Evolutionary conservation across 2,113 vertebrate genomes (phyloP), one percentile per base, ranked within the genome.

Genomic region (Oncorhynchus masou): DNA sequence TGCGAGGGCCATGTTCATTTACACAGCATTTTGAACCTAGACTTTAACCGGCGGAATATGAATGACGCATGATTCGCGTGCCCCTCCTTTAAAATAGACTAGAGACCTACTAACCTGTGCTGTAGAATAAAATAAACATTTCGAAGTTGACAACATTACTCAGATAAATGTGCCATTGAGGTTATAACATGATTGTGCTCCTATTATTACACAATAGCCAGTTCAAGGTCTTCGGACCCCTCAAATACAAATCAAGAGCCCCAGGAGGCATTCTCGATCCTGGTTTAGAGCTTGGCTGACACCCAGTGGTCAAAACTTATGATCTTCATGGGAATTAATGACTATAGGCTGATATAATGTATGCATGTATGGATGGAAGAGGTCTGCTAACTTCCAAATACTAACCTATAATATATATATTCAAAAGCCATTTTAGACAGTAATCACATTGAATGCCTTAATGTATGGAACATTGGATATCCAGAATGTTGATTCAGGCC

Each of bases 231-330:
- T 84, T 39, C 75, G 72, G 65, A 72, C 76, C 80, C 11, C n/a
- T 70, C n/a, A 48, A 45, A 7, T 12, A 70, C 20, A 7, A 15
- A 31, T 12, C 34, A 20, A 78, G 87, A 83, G 84, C 81, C 82
- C 64, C 59, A 11, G 5, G 59, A 7, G 71, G 68, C 84, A 74
- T 20, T 51, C 77, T 78, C 73, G 73, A 49, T 69, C 74, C 75
- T 76, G 76, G 79, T 89, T 74, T 87, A 89, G 85, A 86, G 88
- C 87, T 88, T 86, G 83, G 88, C 88, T 90, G 90, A 91, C 90
- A 91, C 91, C 91, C 88, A 92, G 90, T 91, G 91, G 91, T 86
- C 85, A 90, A 11, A 70, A 24, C 8, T 2, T 3, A 24, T 22
- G n/a, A 11, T 22, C 13, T 16, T 62, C 59, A 62, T 15, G 54